Percentiles rank a stretch among this genome's conserved stretches.
Conservation (phyloP, 2,113 vertebrate genomes). For the Onychostruthus taczanowskii region DNA sequence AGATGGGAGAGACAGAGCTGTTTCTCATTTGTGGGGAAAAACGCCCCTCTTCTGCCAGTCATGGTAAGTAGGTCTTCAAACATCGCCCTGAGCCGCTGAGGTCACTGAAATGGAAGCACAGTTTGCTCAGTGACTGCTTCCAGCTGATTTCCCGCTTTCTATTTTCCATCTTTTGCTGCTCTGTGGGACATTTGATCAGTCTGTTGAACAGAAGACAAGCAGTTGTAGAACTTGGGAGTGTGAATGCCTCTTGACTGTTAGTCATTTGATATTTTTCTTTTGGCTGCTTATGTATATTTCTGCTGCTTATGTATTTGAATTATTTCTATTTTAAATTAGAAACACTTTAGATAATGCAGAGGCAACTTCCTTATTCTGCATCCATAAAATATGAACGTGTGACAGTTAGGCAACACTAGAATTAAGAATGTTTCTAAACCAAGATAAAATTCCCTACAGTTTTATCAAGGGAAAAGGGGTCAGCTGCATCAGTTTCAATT, state of each 20-base stretch:
- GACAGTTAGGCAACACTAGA: background rate
- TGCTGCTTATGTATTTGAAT: background rate
- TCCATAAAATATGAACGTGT: background rate
- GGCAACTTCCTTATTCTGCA: background rate
- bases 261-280: background rate
- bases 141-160: background rate
- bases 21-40: background rate
- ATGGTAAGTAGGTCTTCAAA: background rate
- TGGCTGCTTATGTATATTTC: background rate
- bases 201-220: background rate
- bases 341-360: background rate
- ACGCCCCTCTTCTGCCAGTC: background rate
- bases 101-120: background rate
- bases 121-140: background rate
- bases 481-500: background rate
- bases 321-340: background rate
- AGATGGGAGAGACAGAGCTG: background rate
- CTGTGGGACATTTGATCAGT: background rate
- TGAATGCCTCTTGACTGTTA: background rate
- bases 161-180: background rate
- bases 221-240: background rate
- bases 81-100: background rate
- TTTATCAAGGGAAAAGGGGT: background rate
- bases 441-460: background rate
- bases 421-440: background rate